A percentile compares a stretch with the other conserved stretches of the same genome.
These are phyloP conservation scores for Cryptocephalus primarius DNA, from an alignment of 2,888 invertebrate species.

Conservation along the genomic window DNA sequence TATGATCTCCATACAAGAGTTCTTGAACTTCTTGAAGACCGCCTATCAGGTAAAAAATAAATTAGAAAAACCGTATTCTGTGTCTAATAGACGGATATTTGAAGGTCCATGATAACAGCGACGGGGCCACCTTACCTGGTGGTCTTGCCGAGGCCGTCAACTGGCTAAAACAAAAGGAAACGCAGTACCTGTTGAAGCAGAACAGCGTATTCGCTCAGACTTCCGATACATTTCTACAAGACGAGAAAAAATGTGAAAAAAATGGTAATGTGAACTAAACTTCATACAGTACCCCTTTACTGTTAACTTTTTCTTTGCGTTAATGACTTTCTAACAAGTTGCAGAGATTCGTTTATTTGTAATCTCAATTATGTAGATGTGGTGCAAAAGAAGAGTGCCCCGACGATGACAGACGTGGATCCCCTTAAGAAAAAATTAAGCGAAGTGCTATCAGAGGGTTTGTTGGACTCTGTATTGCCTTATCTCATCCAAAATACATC, in stretches of 20 bases:
- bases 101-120: constrained; percentile 37
- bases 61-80: background rate
- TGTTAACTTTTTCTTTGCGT: no score
- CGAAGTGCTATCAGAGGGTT: constrained; percentile 67
- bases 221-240: constrained; percentile 14
- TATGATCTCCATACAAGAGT: constrained; percentile 52
- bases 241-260: constrained; percentile 17
- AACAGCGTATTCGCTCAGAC: constrained; percentile 25
- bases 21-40: constrained; percentile 61
- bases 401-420: constrained; percentile 13
- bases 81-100: no score
- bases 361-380: constrained; percentile 1
- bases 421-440: constrained; percentile 26
- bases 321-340: no score
- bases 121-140: constrained; percentile 37
- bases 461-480: constrained; percentile 71
- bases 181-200: constrained; percentile 27
- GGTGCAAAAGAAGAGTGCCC: constrained; percentile 1
- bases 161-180: constrained; percentile 41
- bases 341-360: no score
- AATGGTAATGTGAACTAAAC: background rate
- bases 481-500: constrained; percentile 46
- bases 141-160: constrained; percentile 38
- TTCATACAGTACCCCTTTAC: no score
- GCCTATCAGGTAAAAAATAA: constrained; percentile 50